Evolutionary conservation across 2,888 invertebrate genomes (phyloP).

Genomic region (Vesta saturnalis): DNA sequence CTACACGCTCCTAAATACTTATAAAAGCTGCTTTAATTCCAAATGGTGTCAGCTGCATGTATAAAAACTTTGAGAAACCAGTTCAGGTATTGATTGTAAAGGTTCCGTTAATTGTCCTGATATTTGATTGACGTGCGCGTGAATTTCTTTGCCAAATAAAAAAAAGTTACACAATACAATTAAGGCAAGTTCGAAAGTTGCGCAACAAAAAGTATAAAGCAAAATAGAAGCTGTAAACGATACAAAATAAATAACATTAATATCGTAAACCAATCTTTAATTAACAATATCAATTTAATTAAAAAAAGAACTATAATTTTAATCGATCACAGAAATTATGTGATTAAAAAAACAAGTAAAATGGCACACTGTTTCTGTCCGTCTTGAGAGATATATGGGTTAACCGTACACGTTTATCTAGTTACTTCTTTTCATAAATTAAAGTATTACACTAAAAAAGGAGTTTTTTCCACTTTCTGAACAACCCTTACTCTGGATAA

Average conservation of each 20-base stretch:
- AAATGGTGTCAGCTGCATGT: slow-evolving; percentile 10
- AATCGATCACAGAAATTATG: too few species aligned
- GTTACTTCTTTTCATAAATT: slow-evolving; percentile 20
- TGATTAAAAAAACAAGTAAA: slow-evolving; percentile 15
- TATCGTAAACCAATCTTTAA: too few species aligned
- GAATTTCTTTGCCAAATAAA: background rate
- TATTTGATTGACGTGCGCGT: background rate
- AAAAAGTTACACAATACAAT: too few species aligned
- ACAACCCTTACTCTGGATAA: slow-evolving; percentile 6
- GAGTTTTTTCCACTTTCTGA: slow-evolving; percentile 11
- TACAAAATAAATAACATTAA: too few species aligned
- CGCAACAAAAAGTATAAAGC: too few species aligned
- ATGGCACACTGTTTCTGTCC: slow-evolving; percentile 14
- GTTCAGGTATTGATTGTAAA: slow-evolving; percentile 14
- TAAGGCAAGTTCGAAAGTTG: too few species aligned
- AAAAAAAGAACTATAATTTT: too few species aligned
- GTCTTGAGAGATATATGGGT: slow-evolving; percentile 12
- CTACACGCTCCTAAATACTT: slow-evolving; percentile 14
- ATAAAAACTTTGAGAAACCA: slow-evolving; percentile 20
- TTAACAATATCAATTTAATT: too few species aligned
- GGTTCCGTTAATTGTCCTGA: slow-evolving; percentile 2
- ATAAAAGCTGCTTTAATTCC: slow-evolving; percentile 3
- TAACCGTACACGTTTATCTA: slow-evolving; percentile 21
- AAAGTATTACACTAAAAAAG: slow-evolving; percentile 2
- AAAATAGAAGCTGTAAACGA: too few species aligned